These are phyloP conservation scores for Mantis religiosa DNA, from an alignment of 2,888 invertebrate species.

Conservation along the genomic window DNA sequence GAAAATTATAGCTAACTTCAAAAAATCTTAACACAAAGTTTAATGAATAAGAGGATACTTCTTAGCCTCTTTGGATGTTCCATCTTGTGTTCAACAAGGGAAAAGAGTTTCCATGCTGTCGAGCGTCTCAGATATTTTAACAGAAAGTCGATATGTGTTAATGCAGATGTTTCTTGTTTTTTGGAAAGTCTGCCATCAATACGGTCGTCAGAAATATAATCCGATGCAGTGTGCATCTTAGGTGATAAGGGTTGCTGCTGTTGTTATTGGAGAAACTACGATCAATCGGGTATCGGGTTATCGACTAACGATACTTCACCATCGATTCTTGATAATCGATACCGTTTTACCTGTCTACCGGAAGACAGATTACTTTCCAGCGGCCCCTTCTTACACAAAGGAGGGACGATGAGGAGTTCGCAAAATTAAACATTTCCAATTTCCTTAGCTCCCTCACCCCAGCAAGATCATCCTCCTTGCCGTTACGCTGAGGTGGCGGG, in stretches of 20 bases:
- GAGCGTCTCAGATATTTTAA: neutral
- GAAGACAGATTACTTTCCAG: slow-evolving; percentile 17
- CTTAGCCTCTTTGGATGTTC: no score
- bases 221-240: neutral
- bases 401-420: neutral
- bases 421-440: slow-evolving; percentile 14
- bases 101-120: neutral
- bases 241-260: slow-evolving; percentile 12
- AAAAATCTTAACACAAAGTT: no score
- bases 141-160: neutral
- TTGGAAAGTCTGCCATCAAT: neutral
- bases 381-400: neutral
- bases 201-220: neutral
- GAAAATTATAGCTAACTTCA: no score
- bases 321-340: slow-evolving; percentile 21
- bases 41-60: no score
- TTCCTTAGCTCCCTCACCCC: neutral
- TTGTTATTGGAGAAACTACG: slow-evolving; percentile 10
- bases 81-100: no score
- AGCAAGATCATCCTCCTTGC: neutral
- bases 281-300: slow-evolving; percentile 7
- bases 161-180: neutral
- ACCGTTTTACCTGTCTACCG: slow-evolving; percentile 19
- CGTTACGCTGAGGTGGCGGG: neutral
- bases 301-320: slow-evolving; percentile 4